Percentiles rank a stretch among this genome's conserved stretches.
These are phyloP conservation scores for Ptilonorhynchus violaceus DNA, from an alignment of 2,113 vertebrate species.

Conservation along the genomic window DNA sequence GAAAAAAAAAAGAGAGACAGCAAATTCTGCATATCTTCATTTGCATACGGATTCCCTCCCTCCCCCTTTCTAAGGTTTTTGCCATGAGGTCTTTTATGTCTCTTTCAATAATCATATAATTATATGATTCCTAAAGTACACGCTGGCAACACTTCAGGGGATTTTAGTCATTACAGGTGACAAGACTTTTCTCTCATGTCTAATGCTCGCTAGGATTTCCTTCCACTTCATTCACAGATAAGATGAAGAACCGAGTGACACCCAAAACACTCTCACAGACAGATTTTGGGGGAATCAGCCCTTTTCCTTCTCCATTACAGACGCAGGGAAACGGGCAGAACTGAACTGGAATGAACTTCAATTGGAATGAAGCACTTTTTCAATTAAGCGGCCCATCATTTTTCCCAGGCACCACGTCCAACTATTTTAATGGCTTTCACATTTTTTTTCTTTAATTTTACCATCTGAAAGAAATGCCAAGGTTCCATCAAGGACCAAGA, in stretches of 20 bases:
- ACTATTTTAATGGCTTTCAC: constrained; percentile 55
- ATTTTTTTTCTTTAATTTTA: constrained; percentile 62
- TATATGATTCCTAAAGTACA: constrained; percentile 68
- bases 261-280: not conserved
- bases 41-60: constrained; percentile 39
- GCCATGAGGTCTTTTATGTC: constrained; percentile 66
- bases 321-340: not conserved
- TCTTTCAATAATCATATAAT: constrained; percentile 73
- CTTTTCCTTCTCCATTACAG: not conserved
- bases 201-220: constrained; percentile 19
- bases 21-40: constrained; percentile 52
- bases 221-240: constrained; percentile 41
- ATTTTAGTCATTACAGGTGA: constrained; percentile 72
- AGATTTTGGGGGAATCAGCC: not conserved
- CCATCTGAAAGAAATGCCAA: constrained; percentile 57
- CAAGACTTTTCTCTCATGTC: constrained; percentile 51
- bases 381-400: constrained; percentile 39
- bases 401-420: constrained; percentile 21
- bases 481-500: constrained; percentile 51
- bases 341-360: constrained; percentile 1
- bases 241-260: not conserved
- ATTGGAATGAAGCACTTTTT: not conserved
- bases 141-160: constrained; percentile 66
- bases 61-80: constrained; percentile 32
- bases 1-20: not conserved